phyloP scores from a whole-genome alignment of 53 echinoderm and acorn worm species.

The Pentamera pediparva region DNA sequence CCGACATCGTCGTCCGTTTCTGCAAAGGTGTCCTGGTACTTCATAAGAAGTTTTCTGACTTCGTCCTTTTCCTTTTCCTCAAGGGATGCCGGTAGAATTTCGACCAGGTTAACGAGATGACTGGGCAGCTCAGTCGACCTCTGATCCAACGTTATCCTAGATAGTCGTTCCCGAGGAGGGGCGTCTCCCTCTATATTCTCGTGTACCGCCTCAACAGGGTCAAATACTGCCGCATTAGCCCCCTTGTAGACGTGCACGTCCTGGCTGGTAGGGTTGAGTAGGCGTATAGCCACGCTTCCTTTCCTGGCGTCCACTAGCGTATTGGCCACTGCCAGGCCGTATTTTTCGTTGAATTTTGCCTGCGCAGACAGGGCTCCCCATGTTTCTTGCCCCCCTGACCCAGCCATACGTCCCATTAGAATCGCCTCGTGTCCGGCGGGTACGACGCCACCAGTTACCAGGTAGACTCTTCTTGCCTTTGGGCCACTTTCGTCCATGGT shows the following conservation, averaged over 20 bases:
- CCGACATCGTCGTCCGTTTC: constrained; percentile 48
- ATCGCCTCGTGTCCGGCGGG: constrained; percentile 36
- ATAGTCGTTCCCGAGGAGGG: neutral
- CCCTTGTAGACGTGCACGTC: constrained; percentile 6
- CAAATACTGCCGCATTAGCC: constrained; percentile 12
- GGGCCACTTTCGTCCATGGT: neutral
- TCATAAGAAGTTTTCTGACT: constrained; percentile 21
- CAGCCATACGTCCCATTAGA: neutral
- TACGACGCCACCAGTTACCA: constrained; percentile 3
- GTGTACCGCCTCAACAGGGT: constrained; percentile 11
- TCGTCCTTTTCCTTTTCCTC: neutral
- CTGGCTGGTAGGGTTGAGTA: constrained; percentile 20
- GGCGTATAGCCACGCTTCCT: neutral
- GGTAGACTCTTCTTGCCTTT: constrained; percentile 30
- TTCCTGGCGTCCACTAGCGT: constrained; percentile 7
- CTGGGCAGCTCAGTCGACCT: neutral
- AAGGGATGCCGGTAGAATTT: neutral
- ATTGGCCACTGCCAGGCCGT: constrained; percentile 20
- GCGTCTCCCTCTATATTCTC: neutral
- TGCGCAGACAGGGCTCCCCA: constrained; percentile 1
- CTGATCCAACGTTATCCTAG: neutral
- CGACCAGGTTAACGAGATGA: constrained; percentile 12
- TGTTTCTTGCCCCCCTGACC: neutral
- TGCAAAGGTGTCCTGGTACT: constrained; percentile 51
- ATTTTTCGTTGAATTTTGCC: constrained; percentile 2